phyloP scores from a whole-genome alignment of 2,888 invertebrate species.

The Griposia aprilina region DNA sequence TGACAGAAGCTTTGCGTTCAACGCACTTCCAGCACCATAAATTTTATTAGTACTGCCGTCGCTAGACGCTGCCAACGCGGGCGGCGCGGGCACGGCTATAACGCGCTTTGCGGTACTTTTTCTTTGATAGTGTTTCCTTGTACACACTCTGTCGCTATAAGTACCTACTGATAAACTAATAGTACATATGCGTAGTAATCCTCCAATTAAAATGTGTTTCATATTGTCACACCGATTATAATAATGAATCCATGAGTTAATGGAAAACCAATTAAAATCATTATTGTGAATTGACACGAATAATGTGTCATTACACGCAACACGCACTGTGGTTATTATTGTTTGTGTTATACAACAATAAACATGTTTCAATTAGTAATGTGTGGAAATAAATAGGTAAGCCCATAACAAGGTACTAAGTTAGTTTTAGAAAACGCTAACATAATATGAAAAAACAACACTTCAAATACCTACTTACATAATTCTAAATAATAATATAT shows the following conservation, averaged over 20 bases:
- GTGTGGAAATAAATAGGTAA: background rate
- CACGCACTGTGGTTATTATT: background rate
- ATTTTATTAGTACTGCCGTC: too few species aligned
- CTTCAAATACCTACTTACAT: background rate
- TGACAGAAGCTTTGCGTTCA: background rate
- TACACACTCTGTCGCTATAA: background rate
- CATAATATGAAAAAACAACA: background rate
- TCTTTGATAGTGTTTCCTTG: background rate
- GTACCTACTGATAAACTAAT: background rate
- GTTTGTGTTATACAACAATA: background rate
- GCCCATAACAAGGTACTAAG: too few species aligned
- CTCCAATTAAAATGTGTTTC: background rate
- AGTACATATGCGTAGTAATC: background rate
- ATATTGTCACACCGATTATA: background rate
- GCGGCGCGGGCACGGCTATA: too few species aligned
- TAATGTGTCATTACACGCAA: constrained; percentile 1
- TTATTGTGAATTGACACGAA: constrained; percentile 19
- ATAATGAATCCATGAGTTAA: background rate
- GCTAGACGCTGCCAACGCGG: background rate
- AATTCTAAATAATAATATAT: background rate
- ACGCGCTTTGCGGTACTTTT: background rate
- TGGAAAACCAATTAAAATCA: constrained; percentile 24
- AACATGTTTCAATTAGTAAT: background rate
- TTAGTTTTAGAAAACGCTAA: background rate
- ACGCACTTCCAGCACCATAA: too few species aligned